A percentile compares a stretch with the other conserved stretches of the same genome.
Evolutionary conservation across 1,140 invertebrate species (phyloP).

Genomic region (Chironomus striatipennis): DNA sequence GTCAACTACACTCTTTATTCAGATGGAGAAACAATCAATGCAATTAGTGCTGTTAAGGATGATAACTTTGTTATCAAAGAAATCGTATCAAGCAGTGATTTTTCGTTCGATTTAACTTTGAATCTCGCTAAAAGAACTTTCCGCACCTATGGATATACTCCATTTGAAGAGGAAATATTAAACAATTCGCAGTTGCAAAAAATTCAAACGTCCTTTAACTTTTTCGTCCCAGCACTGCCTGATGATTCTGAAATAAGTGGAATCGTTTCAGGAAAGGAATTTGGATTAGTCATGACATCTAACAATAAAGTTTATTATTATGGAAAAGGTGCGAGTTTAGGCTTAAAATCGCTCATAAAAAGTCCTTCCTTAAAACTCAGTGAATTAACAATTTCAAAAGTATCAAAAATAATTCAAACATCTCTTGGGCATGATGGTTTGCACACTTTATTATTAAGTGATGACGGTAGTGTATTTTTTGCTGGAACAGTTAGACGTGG

Average conservation of each 20-base stretch:
- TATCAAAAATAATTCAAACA: slow-evolving; percentile 65
- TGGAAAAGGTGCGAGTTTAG: slow-evolving; percentile 58
- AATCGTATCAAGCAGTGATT: slow-evolving; percentile 5
- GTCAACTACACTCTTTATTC: slow-evolving; percentile 37
- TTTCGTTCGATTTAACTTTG: slow-evolving; percentile 57
- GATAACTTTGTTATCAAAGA: slow-evolving; percentile 20
- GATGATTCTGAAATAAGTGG: slow-evolving; percentile 34
- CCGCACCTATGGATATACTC: slow-evolving; percentile 61
- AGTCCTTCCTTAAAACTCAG: slow-evolving; percentile 58
- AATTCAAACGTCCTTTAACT: slow-evolving; percentile 38
- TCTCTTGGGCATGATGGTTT: slow-evolving; percentile 88
- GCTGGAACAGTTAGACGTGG: slow-evolving; percentile 81
- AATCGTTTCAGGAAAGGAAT: slow-evolving; percentile 67
- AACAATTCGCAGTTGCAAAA: slow-evolving; percentile 40
- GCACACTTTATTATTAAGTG: slow-evolving; percentile 78
- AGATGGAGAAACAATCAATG: slow-evolving; percentile 39
- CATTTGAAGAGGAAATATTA: slow-evolving; percentile 57
- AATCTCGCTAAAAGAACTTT: slow-evolving; percentile 75
- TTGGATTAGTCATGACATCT: slow-evolving; percentile 63
- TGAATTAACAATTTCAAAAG: slow-evolving; percentile 66
- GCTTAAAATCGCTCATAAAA: slow-evolving; percentile 42
- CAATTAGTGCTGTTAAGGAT: slow-evolving; percentile 39
- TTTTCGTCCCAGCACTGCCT: slow-evolving; percentile 38
- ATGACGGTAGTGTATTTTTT: slow-evolving; percentile 83
- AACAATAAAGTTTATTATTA: slow-evolving; percentile 69